Evolutionary conservation across 2,113 vertebrate genomes (phyloP).

Genomic region (Hipposideros armiger): DNA sequence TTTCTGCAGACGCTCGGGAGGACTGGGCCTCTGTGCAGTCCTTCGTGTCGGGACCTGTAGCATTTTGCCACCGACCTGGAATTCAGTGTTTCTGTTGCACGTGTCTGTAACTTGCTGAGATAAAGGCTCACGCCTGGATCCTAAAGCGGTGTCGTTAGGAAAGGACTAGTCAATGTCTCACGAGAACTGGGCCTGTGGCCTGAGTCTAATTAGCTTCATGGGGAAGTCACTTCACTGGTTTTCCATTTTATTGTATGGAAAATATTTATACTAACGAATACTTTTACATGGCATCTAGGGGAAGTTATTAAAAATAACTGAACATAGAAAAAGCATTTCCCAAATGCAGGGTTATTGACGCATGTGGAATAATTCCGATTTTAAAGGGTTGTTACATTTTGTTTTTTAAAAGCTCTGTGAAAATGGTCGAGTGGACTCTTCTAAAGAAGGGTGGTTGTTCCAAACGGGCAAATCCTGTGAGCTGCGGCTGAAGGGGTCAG

Average conservation of each 20-base stretch:
- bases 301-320: slow-evolving; percentile 58
- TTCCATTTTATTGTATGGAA: slow-evolving; percentile 69
- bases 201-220: slow-evolving; percentile 35
- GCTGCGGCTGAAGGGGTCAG: neutral
- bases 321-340: slow-evolving; percentile 45
- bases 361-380: neutral
- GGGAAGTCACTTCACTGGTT: slow-evolving; percentile 49
- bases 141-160: slow-evolving; percentile 33
- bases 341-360: neutral
- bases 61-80: slow-evolving; percentile 14
- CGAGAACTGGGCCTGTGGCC: neutral
- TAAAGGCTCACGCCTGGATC: neutral
- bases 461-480: neutral
- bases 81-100: neutral
- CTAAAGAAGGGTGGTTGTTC: neutral
- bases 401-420: slow-evolving; percentile 46
- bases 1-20: neutral
- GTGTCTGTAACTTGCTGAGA: neutral
- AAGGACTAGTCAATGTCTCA: slow-evolving; percentile 48
- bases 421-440: neutral
- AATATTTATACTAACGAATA: slow-evolving; percentile 57
- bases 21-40: neutral
- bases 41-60: neutral
- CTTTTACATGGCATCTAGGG: neutral
- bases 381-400: neutral